phyloP scores from a whole-genome alignment of 1,140 invertebrate species.

The Drosophila nigrodunni region DNA sequence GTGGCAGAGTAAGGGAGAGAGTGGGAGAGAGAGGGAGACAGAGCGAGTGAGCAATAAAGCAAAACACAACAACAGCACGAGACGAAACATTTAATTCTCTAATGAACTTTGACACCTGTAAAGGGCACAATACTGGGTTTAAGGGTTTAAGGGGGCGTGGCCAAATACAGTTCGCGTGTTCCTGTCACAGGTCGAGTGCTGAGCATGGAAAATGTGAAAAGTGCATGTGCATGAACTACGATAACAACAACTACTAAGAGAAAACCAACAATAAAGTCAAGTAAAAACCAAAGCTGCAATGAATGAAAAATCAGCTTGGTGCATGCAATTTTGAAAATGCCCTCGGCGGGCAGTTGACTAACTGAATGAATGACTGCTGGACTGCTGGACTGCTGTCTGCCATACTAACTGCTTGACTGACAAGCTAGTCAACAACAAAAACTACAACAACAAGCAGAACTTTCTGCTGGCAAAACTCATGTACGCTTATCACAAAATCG shows the following conservation, averaged over 20 bases:
- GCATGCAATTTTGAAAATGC: conserved; percentile 71
- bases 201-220: conserved; percentile 47
- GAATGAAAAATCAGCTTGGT: conserved; percentile 79
- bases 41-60: neutral
- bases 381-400: conserved; percentile 36
- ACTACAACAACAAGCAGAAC: conserved; percentile 15
- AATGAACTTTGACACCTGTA: conserved; percentile 76
- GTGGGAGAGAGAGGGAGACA: neutral
- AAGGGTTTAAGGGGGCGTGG: neutral
- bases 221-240: conserved; percentile 35
- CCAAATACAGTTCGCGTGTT: conserved; percentile 57
- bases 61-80: conserved; percentile 32
- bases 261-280: conserved; percentile 42
- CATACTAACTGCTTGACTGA: conserved; percentile 30
- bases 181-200: conserved; percentile 68
- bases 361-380: conserved; percentile 38
- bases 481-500: conserved; percentile 59
- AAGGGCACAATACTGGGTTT: neutral
- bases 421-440: conserved; percentile 25
- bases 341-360: conserved; percentile 59
- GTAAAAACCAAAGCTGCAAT: conserved; percentile 64
- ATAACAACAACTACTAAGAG: conserved; percentile 33
- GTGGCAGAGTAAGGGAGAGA: neutral
- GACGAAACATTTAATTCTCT: conserved; percentile 60
- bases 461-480: conserved; percentile 14